Evolutionary conservation across 2,113 vertebrate genomes (phyloP), one percentile per base, ranked within the genome.

Genomic region (Rynchops niger): DNA sequence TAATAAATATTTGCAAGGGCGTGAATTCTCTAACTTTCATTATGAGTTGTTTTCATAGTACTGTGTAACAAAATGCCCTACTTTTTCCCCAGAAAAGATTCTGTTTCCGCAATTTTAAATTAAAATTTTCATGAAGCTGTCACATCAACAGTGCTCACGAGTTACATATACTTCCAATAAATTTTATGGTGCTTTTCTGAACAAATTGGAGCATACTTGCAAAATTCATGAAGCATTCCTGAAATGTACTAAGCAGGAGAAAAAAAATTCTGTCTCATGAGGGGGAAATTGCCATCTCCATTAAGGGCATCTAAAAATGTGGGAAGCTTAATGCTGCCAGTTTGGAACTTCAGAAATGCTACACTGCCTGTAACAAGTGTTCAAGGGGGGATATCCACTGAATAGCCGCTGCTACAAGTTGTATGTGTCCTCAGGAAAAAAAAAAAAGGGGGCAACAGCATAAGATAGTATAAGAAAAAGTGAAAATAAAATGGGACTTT

Each of bases 391-490:
- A 21, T 55, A 71, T 5, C 13, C 19, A 55, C 36, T 11, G 40
- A 49, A 23, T 5, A 81, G 12, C 6, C 15, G 62, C 18, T 53
- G 40, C 19, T 70, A 66, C 3, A 50, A 74, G 18, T 29, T 53
- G 5, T 22, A 30, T 11, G 52, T 22, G 5, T 11, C 27, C 26
- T 73, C 6, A 7, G 11, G 6, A 3, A 1, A 5, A 18, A 7
- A 38, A 49, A 8, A 8, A 52, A n/a, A 34, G 17, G 40, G 30
- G 1, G 11, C 43, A 8, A 20, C 3, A 55, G 5, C 1, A 47
- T 22, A 67, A 50, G 10, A 5, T 30, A 66, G 30, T 15, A 32
- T 30, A 2, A 47, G 25, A 67, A 52, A 58, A 36, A n/a, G 5
- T 0, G 5, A 59, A 92, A 90, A 72, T 32, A 65, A 86, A 72